These are phyloP conservation scores for Mormyrus hasselquistii DNA, from an alignment of 2,797 vertebrate genomes.

Conservation along the genomic window DNA sequence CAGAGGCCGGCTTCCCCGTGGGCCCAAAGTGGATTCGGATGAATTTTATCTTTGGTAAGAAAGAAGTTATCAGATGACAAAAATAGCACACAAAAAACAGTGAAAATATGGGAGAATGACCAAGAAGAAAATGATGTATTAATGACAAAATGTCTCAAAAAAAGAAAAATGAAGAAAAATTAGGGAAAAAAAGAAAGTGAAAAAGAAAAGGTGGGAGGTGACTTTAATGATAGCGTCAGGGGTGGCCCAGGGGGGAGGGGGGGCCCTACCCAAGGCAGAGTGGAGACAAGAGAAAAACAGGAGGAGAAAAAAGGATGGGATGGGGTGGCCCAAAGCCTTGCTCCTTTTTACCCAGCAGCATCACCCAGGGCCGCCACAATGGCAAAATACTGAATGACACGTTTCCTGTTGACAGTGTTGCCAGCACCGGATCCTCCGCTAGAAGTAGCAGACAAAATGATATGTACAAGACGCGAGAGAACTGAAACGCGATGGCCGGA, in stretches of 20 bases:
- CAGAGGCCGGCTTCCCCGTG: conserved; percentile 82
- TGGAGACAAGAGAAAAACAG: conserved; percentile 33
- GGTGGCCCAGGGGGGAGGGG: too few species aligned
- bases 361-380: conserved; percentile 94
- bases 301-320: background rate
- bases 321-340: conserved; percentile 60
- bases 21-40: conserved; percentile 91
- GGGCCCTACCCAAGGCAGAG: background rate
- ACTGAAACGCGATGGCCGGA: background rate
- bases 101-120: conserved; percentile 34
- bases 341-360: conserved; percentile 83
- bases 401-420: conserved; percentile 99
- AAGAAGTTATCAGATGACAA: conserved; percentile 34
- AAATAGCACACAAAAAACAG: conserved; percentile 40
- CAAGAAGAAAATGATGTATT: conserved; percentile 34
- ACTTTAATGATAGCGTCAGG: background rate
- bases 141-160: conserved; percentile 31
- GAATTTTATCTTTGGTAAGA: conserved; percentile 60
- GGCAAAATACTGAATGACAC: conserved; percentile 99
- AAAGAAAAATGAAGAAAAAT: conserved; percentile 21
- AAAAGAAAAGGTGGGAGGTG: background rate
- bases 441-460: conserved; percentile 64
- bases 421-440: conserved; percentile 98
- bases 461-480: background rate
- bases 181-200: conserved; percentile 29